Evolutionary conservation across 2,888 invertebrate genomes (phyloP), one percentile per base, ranked within the genome.

Genomic region (Agrypnus murinus): DNA sequence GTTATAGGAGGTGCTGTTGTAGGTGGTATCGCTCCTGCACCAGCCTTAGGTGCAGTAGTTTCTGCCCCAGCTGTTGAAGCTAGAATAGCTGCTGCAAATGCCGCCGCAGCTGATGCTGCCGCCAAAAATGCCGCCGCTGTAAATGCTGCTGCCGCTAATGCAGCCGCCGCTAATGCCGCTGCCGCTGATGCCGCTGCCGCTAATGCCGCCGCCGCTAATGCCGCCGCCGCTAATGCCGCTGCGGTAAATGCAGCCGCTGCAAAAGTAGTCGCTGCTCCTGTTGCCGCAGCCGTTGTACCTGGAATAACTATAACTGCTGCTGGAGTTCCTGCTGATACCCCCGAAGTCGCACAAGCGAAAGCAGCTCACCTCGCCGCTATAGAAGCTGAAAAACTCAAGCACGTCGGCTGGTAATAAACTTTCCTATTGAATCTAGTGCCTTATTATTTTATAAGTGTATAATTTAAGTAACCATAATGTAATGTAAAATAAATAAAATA

Each of bases 281-380:
- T 46, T 2, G 25, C n/a, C 2, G 55, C 57, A 10, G 57, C 34
- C 1, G 38, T 55, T 10, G 17, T 46, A 19, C 45, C 65, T 12
- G 57, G 45, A 15, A 8, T 34, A n/a, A 17, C 55, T 7, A 10
- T 57, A 32, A 60, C 58, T 19, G 53, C 81, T 8, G 81, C 83
- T 0, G 77, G 80, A 50, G 71, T 78, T 12, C 78, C 80, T 0
- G 64, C 46, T 10, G 86, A 86, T 65, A 84, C 84, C 2, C 83
- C 85, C 10, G 85, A 86, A 78, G 86, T 85, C 17, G 80, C 80
- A 0, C 80, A 81, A 9, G 86, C 85, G 57, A 83, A 83, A 70
- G 80, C 75, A 10, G 78, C 76, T 19, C 85, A 86, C 71, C 32
- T 69, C 14, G 69, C 69, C 25, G 58, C 66, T 6, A 1, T 48